Evolutionary conservation across 2,113 vertebrate genomes (phyloP).

Genomic region (Rattus rattus): DNA sequence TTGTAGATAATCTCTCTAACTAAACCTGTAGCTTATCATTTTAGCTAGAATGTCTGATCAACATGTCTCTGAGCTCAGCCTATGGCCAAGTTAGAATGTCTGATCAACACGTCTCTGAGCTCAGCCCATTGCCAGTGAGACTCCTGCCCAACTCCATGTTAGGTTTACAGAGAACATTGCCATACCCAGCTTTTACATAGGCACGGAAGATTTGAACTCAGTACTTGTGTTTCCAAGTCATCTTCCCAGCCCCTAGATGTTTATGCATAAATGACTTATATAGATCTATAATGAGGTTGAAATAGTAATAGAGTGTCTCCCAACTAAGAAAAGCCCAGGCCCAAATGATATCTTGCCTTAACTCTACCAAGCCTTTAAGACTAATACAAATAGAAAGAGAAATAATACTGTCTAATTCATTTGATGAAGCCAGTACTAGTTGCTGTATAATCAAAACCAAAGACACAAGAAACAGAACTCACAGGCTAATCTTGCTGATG

Average conservation of each 20-base stretch:
- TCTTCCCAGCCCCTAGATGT: background rate
- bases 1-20: background rate
- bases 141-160: background rate
- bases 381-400: background rate
- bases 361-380: background rate
- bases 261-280: background rate
- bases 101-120: no score
- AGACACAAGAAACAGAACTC: background rate
- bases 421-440: background rate
- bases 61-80: background rate
- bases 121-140: background rate
- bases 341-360: background rate
- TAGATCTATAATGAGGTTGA: background rate
- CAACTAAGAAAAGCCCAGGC: background rate
- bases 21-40: background rate
- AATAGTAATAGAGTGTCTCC: background rate
- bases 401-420: background rate
- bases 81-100: background rate
- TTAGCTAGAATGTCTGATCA: background rate
- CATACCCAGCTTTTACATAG: background rate
- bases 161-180: background rate
- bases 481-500: background rate
- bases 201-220: background rate
- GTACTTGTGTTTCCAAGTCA: background rate
- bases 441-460: background rate